Conservation (phyloP, 2,797 vertebrate genomes). For the Pseudomugil gertrudae region DNA sequence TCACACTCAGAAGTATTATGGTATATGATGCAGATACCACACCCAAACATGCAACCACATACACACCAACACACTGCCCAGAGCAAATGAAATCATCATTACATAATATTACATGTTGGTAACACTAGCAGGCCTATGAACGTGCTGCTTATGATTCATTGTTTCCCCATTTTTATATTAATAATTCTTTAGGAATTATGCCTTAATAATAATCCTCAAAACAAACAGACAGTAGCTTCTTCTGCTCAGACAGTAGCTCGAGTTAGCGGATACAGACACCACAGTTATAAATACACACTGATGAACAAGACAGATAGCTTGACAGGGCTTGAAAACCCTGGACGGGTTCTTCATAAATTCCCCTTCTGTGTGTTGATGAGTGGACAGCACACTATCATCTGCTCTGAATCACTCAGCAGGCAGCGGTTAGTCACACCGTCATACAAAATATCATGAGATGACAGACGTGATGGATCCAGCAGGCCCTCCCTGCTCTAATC, state of each 20-base stretch:
- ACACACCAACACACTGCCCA: neutral
- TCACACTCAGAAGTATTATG: slow-evolving; percentile 22
- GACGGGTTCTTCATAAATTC: slow-evolving; percentile 47
- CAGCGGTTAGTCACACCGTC: slow-evolving; percentile 48
- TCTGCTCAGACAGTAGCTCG: neutral
- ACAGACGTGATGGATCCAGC: slow-evolving; percentile 19
- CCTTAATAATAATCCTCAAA: no score
- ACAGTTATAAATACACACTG: slow-evolving; percentile 40
- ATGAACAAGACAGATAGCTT: slow-evolving; percentile 27
- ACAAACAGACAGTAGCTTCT: no score
- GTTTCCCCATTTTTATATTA: no score
- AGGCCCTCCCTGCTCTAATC: slow-evolving; percentile 30
- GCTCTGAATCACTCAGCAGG: slow-evolving; percentile 56
- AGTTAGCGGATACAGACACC: slow-evolving; percentile 10
- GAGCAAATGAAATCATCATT: slow-evolving; percentile 12
- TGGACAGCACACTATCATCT: slow-evolving; percentile 33
- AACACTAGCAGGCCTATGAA: neutral
- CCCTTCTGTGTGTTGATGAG: slow-evolving; percentile 55
- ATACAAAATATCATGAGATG: slow-evolving; percentile 38
- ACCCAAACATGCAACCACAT: slow-evolving; percentile 7
- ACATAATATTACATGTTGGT: slow-evolving; percentile 4
- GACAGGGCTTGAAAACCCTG: slow-evolving; percentile 30
- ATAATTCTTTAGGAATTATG: no score
- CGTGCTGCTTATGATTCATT: neutral
- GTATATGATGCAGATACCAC: slow-evolving; percentile 23